Percentiles rank a stretch among this genome's conserved stretches.
These are phyloP conservation scores for Gymnocephalus cernua DNA, from an alignment of 2,113 vertebrate genomes.

Conservation along the genomic window DNA sequence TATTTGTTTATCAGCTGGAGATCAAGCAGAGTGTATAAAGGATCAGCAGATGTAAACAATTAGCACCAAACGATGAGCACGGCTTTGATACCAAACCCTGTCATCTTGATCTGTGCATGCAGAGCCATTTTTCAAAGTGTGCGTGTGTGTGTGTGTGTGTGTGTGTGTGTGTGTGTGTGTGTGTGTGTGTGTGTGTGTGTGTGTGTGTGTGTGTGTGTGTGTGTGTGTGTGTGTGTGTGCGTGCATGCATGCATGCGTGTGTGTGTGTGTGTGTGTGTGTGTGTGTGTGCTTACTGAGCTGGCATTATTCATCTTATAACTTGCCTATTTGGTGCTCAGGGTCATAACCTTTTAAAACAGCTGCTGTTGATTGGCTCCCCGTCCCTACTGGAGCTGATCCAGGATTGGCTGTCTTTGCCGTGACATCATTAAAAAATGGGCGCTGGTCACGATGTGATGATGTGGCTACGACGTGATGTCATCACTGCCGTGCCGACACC, in stretches of 20 bases:
- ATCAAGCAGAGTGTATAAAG: slow-evolving; percentile 54
- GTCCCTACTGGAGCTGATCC: slow-evolving; percentile 29
- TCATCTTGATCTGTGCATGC: slow-evolving; percentile 42
- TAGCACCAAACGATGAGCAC: slow-evolving; percentile 66
- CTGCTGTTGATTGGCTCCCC: slow-evolving; percentile 78
- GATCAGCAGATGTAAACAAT: slow-evolving; percentile 74
- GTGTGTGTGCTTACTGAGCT: not conserved
- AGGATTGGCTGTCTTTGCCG: slow-evolving; percentile 54
- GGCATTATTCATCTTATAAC: slow-evolving; percentile 24
- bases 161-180: slow-evolving; percentile 15
- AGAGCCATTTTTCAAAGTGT: slow-evolving; percentile 18
- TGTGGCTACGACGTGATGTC: slow-evolving; percentile 49
- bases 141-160: slow-evolving; percentile 6
- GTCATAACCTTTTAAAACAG: slow-evolving; percentile 75
- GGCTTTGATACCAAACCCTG: slow-evolving; percentile 60
- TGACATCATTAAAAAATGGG: slow-evolving; percentile 62
- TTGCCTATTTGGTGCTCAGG: slow-evolving; percentile 21
- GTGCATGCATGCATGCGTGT: too few relatives aligned
- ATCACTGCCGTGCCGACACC: slow-evolving; percentile 49
- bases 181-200: not conserved
- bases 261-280: not conserved
- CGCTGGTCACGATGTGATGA: slow-evolving; percentile 60
- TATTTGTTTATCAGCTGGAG: slow-evolving; percentile 71
- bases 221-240: not conserved
- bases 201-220: not conserved